Conservation (phyloP, 2,113 vertebrate species). For the Plecotus auritus region DNA sequence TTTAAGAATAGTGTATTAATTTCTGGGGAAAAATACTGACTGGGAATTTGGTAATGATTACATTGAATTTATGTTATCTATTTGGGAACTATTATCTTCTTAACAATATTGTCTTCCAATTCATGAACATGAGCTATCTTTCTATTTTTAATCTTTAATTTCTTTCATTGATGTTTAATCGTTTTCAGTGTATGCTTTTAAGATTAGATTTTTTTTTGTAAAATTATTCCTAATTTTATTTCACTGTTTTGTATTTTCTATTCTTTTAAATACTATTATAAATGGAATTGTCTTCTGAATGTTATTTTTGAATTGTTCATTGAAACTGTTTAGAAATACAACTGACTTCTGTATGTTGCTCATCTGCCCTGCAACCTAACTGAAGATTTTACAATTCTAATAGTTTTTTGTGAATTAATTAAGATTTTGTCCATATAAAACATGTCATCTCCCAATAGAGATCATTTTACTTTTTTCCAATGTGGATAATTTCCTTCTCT, state of each 20-base stretch:
- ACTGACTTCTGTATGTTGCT: neutral
- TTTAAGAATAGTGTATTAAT: neutral
- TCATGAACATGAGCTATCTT: neutral
- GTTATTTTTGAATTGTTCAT: neutral
- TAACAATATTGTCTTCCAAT: neutral
- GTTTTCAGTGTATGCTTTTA: neutral
- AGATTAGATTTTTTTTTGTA: neutral
- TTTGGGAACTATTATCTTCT: neutral
- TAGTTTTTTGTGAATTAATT: neutral
- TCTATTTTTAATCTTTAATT: neutral
- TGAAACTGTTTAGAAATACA: neutral
- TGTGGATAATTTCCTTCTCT: neutral
- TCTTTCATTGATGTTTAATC: neutral
- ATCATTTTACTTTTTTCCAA: neutral
- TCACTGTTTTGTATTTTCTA: neutral
- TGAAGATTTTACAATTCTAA: neutral
- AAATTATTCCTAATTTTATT: neutral
- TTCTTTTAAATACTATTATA: neutral
- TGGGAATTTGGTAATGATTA: neutral
- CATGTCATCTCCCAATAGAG: neutral
- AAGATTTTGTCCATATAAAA: neutral
- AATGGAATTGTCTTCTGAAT: neutral
- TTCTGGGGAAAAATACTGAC: neutral
- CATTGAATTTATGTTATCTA: neutral
- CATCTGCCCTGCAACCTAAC: neutral